phyloP scores from a whole-genome alignment of 2,888 invertebrate genomes.

The Caradrina kadenii region DNA sequence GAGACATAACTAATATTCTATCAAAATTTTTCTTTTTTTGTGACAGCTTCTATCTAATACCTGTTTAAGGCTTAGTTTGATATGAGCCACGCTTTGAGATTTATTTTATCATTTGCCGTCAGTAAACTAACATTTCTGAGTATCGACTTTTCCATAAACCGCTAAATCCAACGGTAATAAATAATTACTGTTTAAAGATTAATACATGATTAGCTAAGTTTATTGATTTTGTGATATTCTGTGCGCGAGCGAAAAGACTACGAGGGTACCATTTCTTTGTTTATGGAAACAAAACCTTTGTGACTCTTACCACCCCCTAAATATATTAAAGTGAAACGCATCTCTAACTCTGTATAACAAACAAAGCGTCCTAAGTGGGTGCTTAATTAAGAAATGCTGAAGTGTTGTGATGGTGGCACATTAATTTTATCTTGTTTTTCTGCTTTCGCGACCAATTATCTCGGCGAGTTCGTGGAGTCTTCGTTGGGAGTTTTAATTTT shows the following conservation, averaged over 20 bases:
- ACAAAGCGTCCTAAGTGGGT: conserved; percentile 78
- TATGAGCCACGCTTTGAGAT: conserved; percentile 6
- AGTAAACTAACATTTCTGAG: conserved; percentile 15
- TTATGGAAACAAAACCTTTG: conserved; percentile 44
- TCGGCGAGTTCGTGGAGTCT: conserved; percentile 72
- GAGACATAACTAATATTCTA: background rate
- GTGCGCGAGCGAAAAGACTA: background rate
- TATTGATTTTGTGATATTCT: background rate
- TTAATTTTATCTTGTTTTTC: conserved; percentile 87
- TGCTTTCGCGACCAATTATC: conserved; percentile 84
- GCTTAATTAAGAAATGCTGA: conserved; percentile 84
- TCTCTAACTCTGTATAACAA: conserved; percentile 65
- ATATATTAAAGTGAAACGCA: conserved; percentile 67
- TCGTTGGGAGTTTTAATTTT: conserved; percentile 79
- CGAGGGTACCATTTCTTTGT: conserved; percentile 21
- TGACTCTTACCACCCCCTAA: conserved; percentile 40
- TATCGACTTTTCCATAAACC: conserved; percentile 14
- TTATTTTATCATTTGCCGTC: conserved; percentile 17
- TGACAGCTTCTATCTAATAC: conserved; percentile 6
- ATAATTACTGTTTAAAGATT: conserved; percentile 3
- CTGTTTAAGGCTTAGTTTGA: conserved; percentile 17
- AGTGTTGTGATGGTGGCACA: conserved; percentile 85
- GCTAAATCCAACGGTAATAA: background rate
- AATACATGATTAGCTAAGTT: background rate
- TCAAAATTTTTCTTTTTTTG: background rate